These are phyloP conservation scores for Catostomus latipinnis DNA, from an alignment of 2,797 vertebrate species.

Conservation along the genomic window DNA sequence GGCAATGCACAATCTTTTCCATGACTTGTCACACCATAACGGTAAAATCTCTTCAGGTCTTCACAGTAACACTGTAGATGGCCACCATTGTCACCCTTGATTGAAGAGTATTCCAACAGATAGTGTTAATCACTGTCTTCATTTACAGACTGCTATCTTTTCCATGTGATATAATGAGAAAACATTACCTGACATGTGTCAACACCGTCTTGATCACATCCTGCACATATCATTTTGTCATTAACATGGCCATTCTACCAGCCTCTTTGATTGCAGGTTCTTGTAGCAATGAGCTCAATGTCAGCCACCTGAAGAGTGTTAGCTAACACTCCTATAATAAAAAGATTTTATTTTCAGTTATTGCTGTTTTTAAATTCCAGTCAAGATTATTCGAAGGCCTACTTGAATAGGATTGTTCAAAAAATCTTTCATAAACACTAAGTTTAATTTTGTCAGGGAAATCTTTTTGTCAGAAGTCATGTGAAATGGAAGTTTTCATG, in stretches of 20 bases:
- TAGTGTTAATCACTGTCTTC: background rate
- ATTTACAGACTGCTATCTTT: background rate
- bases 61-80: conserved; percentile 74
- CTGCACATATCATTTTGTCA: conserved; percentile 71
- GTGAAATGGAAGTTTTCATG: background rate
- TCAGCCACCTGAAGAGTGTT: conserved; percentile 68
- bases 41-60: conserved; percentile 63
- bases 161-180: background rate
- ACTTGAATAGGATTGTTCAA: too few relatives aligned
- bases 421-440: too few relatives aligned
- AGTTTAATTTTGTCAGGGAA: too few relatives aligned
- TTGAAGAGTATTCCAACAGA: conserved; percentile 23
- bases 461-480: too few relatives aligned
- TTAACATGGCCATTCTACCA: conserved; percentile 64
- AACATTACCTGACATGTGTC: conserved; percentile 66
- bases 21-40: conserved; percentile 70
- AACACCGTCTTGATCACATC: conserved; percentile 52
- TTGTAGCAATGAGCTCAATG: conserved; percentile 65
- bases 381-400: background rate
- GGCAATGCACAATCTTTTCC: conserved; percentile 62
- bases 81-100: conserved; percentile 72
- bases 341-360: background rate
- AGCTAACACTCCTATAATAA: conserved; percentile 10
- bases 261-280: conserved; percentile 65
- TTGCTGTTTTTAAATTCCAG: background rate